Evolutionary conservation across 2,113 vertebrate genomes (phyloP).

Genomic region (Apeltes quadracus): DNA sequence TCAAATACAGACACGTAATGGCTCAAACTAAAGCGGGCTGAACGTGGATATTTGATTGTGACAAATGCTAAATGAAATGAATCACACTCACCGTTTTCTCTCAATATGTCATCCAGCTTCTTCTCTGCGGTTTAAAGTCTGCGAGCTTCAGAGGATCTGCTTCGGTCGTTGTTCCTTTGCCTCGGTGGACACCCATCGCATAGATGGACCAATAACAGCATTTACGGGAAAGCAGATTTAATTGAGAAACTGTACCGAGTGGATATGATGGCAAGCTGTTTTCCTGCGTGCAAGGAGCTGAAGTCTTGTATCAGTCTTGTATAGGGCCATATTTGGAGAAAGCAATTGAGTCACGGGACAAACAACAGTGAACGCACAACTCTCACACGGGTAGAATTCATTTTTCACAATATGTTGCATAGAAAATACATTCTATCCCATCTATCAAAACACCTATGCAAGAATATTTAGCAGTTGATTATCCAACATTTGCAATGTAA

Average conservation of each 20-base stretch:
- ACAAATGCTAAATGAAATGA: neutral
- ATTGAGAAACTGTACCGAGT: slow-evolving; percentile 25
- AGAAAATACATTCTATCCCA: neutral
- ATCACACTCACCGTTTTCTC: neutral
- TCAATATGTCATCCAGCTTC: neutral
- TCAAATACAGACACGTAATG: neutral
- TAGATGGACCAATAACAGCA: slow-evolving; percentile 28
- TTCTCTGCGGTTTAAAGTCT: slow-evolving; percentile 29
- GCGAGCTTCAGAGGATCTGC: slow-evolving; percentile 5
- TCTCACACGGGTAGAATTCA: neutral
- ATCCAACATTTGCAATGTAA: neutral
- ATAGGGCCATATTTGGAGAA: neutral
- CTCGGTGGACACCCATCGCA: slow-evolving; percentile 40
- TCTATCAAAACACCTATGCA: neutral
- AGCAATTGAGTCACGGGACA: neutral
- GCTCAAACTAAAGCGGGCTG: neutral
- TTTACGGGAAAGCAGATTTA: slow-evolving; percentile 14
- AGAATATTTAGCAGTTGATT: neutral
- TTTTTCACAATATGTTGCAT: neutral
- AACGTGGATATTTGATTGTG: neutral
- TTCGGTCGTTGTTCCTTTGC: slow-evolving; percentile 58
- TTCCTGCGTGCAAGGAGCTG: slow-evolving; percentile 11
- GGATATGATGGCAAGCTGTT: slow-evolving; percentile 23
- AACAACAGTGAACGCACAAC: neutral
- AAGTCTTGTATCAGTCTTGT: too few species aligned